Evolutionary conservation across 2,888 invertebrate species (phyloP).

Genomic region (Eremobia ochroleuca): DNA sequence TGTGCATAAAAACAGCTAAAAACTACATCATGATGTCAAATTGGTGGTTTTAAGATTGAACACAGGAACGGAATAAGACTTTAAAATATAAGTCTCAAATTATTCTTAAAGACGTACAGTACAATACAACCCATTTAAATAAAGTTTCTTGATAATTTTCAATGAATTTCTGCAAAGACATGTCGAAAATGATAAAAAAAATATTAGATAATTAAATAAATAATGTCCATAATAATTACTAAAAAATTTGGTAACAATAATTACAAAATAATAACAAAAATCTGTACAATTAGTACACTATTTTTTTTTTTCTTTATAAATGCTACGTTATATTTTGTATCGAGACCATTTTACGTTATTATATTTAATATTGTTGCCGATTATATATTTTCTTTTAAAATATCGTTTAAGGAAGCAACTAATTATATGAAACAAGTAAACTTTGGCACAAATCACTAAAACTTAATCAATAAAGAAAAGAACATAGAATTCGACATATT

Average conservation of each 20-base stretch:
- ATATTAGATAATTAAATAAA: slow-evolving; percentile 48
- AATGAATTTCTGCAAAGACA: slow-evolving; percentile 40
- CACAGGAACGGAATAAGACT: slow-evolving; percentile 71
- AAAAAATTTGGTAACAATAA: slow-evolving; percentile 71
- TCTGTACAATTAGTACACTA: slow-evolving; percentile 72
- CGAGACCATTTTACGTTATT: slow-evolving; percentile 68
- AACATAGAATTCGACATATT: slow-evolving; percentile 43
- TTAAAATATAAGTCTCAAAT: slow-evolving; percentile 42
- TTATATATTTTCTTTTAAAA: slow-evolving; percentile 52
- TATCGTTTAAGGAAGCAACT: slow-evolving; percentile 45
- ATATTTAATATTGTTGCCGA: slow-evolving; percentile 43
- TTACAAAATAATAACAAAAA: slow-evolving; percentile 71
- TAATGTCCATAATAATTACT: slow-evolving; percentile 52
- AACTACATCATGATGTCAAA: slow-evolving; percentile 43
- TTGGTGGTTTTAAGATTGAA: slow-evolving; percentile 66
- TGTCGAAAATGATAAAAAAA: slow-evolving; percentile 57
- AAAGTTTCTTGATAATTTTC: slow-evolving; percentile 57
- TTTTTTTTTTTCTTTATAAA: slow-evolving; percentile 71
- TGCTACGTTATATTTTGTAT: slow-evolving; percentile 71
- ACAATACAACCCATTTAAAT: slow-evolving; percentile 62
- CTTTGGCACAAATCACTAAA: slow-evolving; percentile 67
- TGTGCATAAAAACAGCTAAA: slow-evolving; percentile 17
- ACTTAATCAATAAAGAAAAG: slow-evolving; percentile 25
- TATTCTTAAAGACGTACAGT: slow-evolving; percentile 36
- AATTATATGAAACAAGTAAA: slow-evolving; percentile 52